phyloP scores from a whole-genome alignment of 2,888 invertebrate species.

The Serrognathus titanus region DNA sequence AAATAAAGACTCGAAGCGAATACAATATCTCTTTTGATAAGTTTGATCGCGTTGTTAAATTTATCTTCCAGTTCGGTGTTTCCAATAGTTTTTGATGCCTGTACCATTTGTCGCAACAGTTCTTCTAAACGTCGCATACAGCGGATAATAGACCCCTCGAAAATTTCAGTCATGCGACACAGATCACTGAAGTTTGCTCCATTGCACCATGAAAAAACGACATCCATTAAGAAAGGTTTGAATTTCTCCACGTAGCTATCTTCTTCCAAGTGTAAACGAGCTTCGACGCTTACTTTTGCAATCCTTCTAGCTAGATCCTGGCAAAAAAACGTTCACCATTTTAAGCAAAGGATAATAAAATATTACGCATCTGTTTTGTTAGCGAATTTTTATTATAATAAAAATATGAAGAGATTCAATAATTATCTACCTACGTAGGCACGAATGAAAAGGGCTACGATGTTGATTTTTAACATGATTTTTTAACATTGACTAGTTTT shows the following conservation, averaged over 20 bases:
- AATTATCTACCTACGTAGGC: background rate
- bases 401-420: background rate
- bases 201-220: slow-evolving; percentile 93
- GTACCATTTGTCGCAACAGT: slow-evolving; percentile 89
- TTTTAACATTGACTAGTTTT: no score
- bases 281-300: slow-evolving; percentile 81
- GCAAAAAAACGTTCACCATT: slow-evolving; percentile 7
- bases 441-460: no score
- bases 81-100: slow-evolving; percentile 95
- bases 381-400: no score
- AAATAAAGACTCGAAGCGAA: slow-evolving; percentile 98
- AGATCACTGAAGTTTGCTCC: slow-evolving; percentile 89
- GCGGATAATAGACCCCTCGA: slow-evolving; percentile 88
- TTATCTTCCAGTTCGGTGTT: slow-evolving; percentile 94
- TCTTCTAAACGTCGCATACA: slow-evolving; percentile 97
- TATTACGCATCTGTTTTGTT: background rate
- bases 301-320: slow-evolving; percentile 89
- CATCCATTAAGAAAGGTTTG: slow-evolving; percentile 95
- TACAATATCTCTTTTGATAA: slow-evolving; percentile 97
- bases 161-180: slow-evolving; percentile 94
- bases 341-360: background rate
- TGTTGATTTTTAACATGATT: no score
- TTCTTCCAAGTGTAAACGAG: slow-evolving; percentile 84
- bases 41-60: slow-evolving; percentile 86
- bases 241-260: slow-evolving; percentile 89